Percentiles rank a stretch among this genome's conserved stretches.
phyloP scores from a whole-genome alignment of 2,888 invertebrate species.

The Amaurobius ferox region DNA sequence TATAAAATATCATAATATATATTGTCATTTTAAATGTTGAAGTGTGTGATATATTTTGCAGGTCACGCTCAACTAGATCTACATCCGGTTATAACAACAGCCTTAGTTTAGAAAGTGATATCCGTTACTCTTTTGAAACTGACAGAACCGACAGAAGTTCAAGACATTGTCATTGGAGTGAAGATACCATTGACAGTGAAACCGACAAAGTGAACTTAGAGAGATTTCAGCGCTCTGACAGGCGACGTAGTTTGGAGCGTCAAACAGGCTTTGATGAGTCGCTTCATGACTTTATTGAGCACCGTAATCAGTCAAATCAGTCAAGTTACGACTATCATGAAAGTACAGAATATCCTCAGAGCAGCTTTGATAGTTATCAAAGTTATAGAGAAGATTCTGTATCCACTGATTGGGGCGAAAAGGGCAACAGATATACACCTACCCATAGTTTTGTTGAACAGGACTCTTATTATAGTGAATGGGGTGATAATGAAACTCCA shows the following conservation, averaged over 20 bases:
- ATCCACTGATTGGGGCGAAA: constrained; percentile 23
- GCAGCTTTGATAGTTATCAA: constrained; percentile 72
- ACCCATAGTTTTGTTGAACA: constrained; percentile 32
- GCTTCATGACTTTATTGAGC: constrained; percentile 44
- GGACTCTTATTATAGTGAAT: constrained; percentile 48
- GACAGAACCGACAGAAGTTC: constrained; percentile 31
- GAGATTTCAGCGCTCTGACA: constrained; percentile 60
- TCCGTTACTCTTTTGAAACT: constrained; percentile 60
- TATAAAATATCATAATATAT: too few species aligned
- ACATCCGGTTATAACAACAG: constrained; percentile 73
- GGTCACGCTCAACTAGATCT: constrained; percentile 66
- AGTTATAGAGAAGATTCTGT: constrained; percentile 59
- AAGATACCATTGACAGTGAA: constrained; percentile 67
- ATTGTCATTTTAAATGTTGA: too few species aligned
- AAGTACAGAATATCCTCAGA: constrained; percentile 72
- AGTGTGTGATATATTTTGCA: constrained; percentile 13
- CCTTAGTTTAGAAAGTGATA: constrained; percentile 70
- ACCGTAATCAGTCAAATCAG: constrained; percentile 28
- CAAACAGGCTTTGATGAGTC: constrained; percentile 74
- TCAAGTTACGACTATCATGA: constrained; percentile 67
- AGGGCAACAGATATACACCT: constrained; percentile 36
- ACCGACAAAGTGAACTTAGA: constrained; percentile 54
- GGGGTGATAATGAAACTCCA: constrained; percentile 28
- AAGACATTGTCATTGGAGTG: constrained; percentile 62
- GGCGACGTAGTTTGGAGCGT: constrained; percentile 73